Base-by-base conservation (phyloP, 2,888 invertebrate species). In the Patella depressa region DNA sequence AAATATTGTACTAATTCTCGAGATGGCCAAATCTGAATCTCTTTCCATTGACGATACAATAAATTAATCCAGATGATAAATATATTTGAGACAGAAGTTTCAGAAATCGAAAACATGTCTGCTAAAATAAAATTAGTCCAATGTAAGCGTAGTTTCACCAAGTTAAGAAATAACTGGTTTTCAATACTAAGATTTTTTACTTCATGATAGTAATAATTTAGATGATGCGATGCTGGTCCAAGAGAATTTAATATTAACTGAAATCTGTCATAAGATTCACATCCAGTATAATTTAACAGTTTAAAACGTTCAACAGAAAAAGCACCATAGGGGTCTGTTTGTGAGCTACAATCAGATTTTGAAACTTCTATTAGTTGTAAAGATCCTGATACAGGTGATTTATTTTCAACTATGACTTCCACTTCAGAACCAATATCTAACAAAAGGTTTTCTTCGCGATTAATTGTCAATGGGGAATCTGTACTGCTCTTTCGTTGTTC, bases 271-370 rank as follows among this genome's bases (percentile, higher is more conserved):
- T 57, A 57, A 57, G 57, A 57, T 17, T 57, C 57, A 57, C 57
- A 57, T n/a, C 57, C 57, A 17, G 57, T 57, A 57, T 57, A 57
- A n/a, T 7, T 5, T 57, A 57, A 57, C 14, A 57, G 15, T n/a
- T 57, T 57, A 57, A 57, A 57, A 17, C 57, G 57, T n/a, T 57
- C 57, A 57, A n/a, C n/a, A 57, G 55, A 55, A 55, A 55, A 55
- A 2, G 55, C 14, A 15, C 14, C 55, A 55, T 55, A 55, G 12
- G 55, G 17, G 55, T 55, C 55, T 12, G 55, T 55, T 55, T 55
- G 57, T 15, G 17, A 14, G 17, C 57, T 17, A 57, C 17, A 15
- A 3, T 57, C 5, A 14, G n/a, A 17, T 45, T 45, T 45, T 45
- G 34, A 5, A 0, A 0, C 34, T 45, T 45, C 34, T 45, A 45